Base-by-base conservation (phyloP, 2,113 vertebrate genomes). In the Engraulis encrasicolus region DNA sequence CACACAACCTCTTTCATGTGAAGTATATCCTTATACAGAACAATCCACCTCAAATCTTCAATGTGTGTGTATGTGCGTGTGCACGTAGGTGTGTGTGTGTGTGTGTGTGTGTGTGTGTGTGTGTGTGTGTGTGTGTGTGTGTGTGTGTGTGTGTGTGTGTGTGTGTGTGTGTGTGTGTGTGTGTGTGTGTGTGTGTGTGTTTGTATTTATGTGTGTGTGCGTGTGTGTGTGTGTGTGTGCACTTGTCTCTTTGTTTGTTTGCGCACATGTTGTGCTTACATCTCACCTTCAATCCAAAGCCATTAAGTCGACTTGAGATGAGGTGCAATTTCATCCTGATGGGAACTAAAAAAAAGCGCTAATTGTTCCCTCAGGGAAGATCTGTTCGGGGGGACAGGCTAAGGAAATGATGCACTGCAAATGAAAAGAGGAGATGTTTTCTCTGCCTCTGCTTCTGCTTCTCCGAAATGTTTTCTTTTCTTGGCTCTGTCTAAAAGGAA, bases 311-410 rank as follows among this genome's bases (percentile, higher is more conserved):
- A 74, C 34, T 36, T 74, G 27, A 74, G 66, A 74, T 36, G 66
- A 74, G 11, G 27, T 31, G 66, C 66, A 74, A 74, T 74, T 74
- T 74, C 80, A 81, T 85, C 82, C 66, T 87, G 86, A 87, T 87
- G 83, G 86, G 84, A 87, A 86, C 81, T 86, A 87, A 87, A 86
- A 45, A n/a, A 87, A 80, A 81, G 83, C 79, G 86, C 86, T 89
- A 84, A 84, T 86, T 89, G 82, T 89, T 87, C 88, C 84, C 88
- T 19, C 1, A 87, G 83, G 88, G 81, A 50, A 61, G 82, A 82
- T 87, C 50, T 80, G 86, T 81, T 77, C 79, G 12, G 82, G 71
- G 61, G 82, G 50, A 82, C 74, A 71, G 66, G 78, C 17, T n/a
- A 80, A 61, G 82, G 78, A 79, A 37, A 19, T 79, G 84, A 85